Base-by-base conservation (phyloP, 2,797 vertebrate species). In the Mormyrops attenuatus region DNA sequence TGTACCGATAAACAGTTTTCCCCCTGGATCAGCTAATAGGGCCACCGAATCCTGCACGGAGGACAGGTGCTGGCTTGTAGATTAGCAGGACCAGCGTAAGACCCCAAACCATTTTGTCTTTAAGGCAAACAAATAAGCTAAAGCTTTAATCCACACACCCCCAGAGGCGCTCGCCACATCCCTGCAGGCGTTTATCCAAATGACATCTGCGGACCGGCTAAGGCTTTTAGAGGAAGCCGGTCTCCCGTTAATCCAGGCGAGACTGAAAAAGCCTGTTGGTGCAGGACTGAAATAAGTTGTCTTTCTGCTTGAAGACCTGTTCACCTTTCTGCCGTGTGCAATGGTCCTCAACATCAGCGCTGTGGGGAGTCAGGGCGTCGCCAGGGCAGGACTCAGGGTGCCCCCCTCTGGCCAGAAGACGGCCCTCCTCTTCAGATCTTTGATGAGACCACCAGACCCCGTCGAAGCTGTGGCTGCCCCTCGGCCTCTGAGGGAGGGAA, bases 21-120 rank as follows among this genome's bases (percentile, higher is more conserved):
- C 49, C 11, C 5, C 3, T 50, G 84, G 84, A 85, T 52, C 22
- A 52, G 49, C 84, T 85, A 85, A 85, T 52, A 52, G n/a, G 4
- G 84, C 20, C 20, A 49, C n/a, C 3, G 50, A 13, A 85, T 85
- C 47, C 82, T 50, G 82, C 8, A 6, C 3, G 49, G 49, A 52
- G 47, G 22, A 85, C 84, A 85, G 84, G 84, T 85, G 84, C 44
- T 30, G 26, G 84, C 84, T 85, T 85, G 47, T 85, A 85, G 84
- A 85, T 85, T 85, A 85, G 84, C 1, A 1, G 47, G 84, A 47
- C 84, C n/a, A 52, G 11, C 5, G 4, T 49, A 52, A 52, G 22
- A 15, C 22, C 82, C 84, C n/a, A 85, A 50, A 47, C n/a, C 11
- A 50, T 52, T 52, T 85, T 50, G 47, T 85, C n/a, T 50, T 85